A percentile compares a stretch with the other conserved stretches of the same genome.
Evolutionary conservation across 2,797 vertebrate genomes (phyloP).

Genomic region (Anguilla anguilla): DNA sequence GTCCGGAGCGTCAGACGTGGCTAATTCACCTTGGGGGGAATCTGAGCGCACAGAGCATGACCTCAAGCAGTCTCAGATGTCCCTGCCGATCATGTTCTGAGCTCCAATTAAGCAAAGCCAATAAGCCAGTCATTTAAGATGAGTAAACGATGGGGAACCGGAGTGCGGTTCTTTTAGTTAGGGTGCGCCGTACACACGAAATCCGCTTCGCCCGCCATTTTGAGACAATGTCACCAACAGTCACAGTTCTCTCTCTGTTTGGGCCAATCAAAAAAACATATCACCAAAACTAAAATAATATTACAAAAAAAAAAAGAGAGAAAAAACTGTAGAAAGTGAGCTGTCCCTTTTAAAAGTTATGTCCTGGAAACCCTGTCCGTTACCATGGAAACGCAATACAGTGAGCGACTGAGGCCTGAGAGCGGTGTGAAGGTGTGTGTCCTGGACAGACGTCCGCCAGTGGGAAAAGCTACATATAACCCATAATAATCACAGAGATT

Average conservation of each 20-base stretch:
- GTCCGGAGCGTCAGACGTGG: neutral
- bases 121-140: neutral
- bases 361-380: neutral
- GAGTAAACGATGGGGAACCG: neutral
- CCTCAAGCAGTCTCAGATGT: neutral
- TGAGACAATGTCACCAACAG: neutral
- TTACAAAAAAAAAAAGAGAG: neutral
- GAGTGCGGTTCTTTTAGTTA: neutral
- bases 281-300: neutral
- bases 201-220: neutral
- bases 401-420: neutral
- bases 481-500: too few relatives aligned
- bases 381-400: neutral
- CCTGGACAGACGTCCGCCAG: neutral
- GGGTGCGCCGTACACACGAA: neutral
- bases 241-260: neutral
- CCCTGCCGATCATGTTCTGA: neutral
- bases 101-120: constrained; percentile 3
- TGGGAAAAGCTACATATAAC: too few relatives aligned
- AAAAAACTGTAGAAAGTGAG: neutral
- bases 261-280: neutral
- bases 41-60: too few relatives aligned
- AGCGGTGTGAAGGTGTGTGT: neutral
- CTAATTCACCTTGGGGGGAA: neutral
- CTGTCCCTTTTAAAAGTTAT: neutral